Conservation (phyloP, 2,797 vertebrate genomes). For the Sarcophilus harrisii region DNA sequence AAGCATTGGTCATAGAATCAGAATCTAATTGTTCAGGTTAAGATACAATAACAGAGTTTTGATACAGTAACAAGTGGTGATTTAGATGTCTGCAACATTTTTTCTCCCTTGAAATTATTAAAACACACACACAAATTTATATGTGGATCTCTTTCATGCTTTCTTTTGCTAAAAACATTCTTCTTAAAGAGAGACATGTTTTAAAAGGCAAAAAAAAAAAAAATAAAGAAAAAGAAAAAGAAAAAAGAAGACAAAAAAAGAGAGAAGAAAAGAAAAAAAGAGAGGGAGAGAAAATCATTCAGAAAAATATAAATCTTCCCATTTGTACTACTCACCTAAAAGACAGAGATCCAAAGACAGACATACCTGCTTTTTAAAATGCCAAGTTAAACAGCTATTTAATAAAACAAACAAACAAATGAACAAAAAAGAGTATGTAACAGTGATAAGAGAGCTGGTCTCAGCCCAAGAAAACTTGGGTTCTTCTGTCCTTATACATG, state of each 20-base stretch:
- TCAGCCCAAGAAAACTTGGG: not conserved
- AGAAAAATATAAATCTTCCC: conserved; percentile 31
- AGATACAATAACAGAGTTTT: conserved; percentile 13
- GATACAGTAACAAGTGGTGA: not conserved
- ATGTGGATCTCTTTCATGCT: not conserved
- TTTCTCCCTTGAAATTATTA: not conserved
- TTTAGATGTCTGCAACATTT: not conserved
- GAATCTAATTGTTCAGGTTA: conserved; percentile 2
- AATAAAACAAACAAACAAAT: not conserved
- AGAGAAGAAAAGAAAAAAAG: no score
- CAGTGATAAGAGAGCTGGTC: not conserved
- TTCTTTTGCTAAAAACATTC: not conserved
- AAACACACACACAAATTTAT: not conserved
- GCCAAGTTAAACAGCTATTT: not conserved
- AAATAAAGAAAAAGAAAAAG: not conserved
- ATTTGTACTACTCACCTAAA: conserved; percentile 38
- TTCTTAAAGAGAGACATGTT: conserved; percentile 35
- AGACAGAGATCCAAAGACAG: conserved; percentile 39
- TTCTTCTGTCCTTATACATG: not conserved
- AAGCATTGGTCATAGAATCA: not conserved
- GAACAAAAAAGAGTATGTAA: not conserved
- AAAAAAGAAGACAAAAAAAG: no score
- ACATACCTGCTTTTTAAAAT: not conserved
- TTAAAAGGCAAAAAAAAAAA: conserved; percentile 25
- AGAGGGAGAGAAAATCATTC: not conserved